Base-by-base conservation (phyloP, 1,140 invertebrate species). In the Drosophila mauritiana region DNA sequence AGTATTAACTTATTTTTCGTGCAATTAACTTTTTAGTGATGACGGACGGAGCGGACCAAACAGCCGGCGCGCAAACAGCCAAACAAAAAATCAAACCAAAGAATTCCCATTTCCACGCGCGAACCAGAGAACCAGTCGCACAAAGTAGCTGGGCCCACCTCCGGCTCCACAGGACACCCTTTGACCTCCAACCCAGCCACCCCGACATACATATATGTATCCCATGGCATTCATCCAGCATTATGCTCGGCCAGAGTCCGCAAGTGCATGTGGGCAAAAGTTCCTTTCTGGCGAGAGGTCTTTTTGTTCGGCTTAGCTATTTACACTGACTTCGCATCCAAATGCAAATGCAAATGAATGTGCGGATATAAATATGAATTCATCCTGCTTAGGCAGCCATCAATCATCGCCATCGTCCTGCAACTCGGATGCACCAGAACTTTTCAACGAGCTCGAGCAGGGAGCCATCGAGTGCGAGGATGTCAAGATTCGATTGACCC, bases 1-100 rank as follows among this genome's bases (percentile, higher is more conserved):
- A 77, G 84, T 84, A 88, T 88, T 84, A 88, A 88, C 85, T 88
- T 89, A 88, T 88, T 88, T 88, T 88, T 88, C 84, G 80, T 90
- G 85, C 84, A 89, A 88, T 88, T 88, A 89, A 88, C 84, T 88
- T 89, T 89, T 90, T 89, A 89, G 84, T 80, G 65, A 67, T 76
- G 73, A 76, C 61, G 73, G 48, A 67, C 48, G 46, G 37, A 39
- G 25, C 45, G 51, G 73, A 64, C 78, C 82, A 81, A 85, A 84
- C 81, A 86, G 69, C 64, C 54, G 63, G 27, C 27, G 77, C 74
- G 65, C 82, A 85, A 85, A 85, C 81, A 86, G 70, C 65, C 58
- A 61, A 83, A 84, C 72, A 43, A 83, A 88, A 88, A 88, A 89
- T 78, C 85, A 89, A 88, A 88, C 81, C 84, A 88, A 88, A 88